Percentiles rank a stretch among this genome's conserved stretches.
These are phyloP conservation scores for Platorchestia sp. DNA, from an alignment of 1,140 invertebrate species.

Conservation along the genomic window DNA sequence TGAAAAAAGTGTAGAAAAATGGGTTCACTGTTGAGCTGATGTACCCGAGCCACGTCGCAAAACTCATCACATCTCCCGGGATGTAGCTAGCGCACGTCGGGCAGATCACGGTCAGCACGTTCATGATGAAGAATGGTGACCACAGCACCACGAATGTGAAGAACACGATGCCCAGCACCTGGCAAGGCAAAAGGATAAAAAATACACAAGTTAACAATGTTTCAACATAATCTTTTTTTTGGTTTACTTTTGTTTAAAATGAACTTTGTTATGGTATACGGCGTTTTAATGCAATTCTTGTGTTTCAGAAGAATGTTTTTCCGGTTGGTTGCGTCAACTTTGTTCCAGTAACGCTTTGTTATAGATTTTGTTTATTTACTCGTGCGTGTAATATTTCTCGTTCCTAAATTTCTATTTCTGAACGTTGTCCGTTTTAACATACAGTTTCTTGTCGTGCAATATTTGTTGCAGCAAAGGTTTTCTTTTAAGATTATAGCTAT, in stretches of 20 bases:
- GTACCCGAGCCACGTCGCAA: conserved; percentile 92
- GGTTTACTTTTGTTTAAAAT: too few species aligned
- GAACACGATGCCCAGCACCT: conserved; percentile 90
- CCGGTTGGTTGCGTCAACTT: too few species aligned
- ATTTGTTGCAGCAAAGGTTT: too few species aligned
- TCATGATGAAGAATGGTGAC: conserved; percentile 93
- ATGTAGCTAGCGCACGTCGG: conserved; percentile 82
- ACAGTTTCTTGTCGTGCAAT: too few species aligned
- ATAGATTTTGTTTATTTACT: background rate
- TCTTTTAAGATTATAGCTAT: too few species aligned
- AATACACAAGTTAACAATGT: background rate
- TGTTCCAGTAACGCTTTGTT: background rate
- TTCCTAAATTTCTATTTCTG: too few species aligned
- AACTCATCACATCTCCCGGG: conserved; percentile 83
- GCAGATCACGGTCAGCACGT: conserved; percentile 84
- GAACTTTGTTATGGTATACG: too few species aligned
- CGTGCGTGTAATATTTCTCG: too few species aligned
- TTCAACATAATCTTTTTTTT: too few species aligned
- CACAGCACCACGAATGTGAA: conserved; percentile 94
- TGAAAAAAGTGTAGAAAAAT: conserved; percentile 95
- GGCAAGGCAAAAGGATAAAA: background rate
- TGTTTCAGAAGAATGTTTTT: too few species aligned
- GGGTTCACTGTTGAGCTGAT: conserved; percentile 94
- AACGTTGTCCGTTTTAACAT: too few species aligned
- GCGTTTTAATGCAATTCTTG: too few species aligned